Base-by-base conservation (phyloP, 2,113 vertebrate genomes). In the Syrrhaptes paradoxus region DNA sequence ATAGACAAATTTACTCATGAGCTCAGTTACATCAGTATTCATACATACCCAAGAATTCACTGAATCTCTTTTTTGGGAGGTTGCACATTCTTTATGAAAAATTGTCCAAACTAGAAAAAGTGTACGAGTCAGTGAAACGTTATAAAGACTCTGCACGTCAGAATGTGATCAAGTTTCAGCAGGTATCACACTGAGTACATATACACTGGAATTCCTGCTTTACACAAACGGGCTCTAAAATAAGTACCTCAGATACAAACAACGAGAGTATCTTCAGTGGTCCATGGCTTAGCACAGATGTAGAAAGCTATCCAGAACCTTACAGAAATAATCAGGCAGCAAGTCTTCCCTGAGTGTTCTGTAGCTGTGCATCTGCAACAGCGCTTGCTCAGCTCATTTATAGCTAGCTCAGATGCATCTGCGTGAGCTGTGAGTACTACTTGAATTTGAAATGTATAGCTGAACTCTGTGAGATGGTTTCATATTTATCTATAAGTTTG, bases 61-160 rank as follows among this genome's bases (percentile, higher is more conserved):
- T 31, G 31, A 75, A 25, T 81, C 28, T 57, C 31, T 51, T 48
- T 65, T 66, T 31, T 11, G 17, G 32, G 22, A 68, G 57, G 24
- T 49, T 83, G 18, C 24, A 19, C 75, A 36, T 66, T 51, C 52
- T 73, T 11, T 36, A 36, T 45, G 17, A 67, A 86, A 65, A 84
- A 76, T 58, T 94, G 36, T 93, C 80, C 75, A 67, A 88, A 94
- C 76, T 55, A 81, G 93, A 95, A 95, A 76, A 70, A 94, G 62
- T 77, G 20, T 61, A 59, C 48, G 91, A 80, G 41, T 91, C 77
- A 74, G 55, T 75, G 68, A 75, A 70, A 51, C n/a, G 38, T 71
- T 90, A 66, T 36, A 78, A 93, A 51, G 71, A 52, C 18, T 46
- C 36, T 74, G 46, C 51, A 49, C 45, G 85, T 82, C 51, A 91